These are phyloP conservation scores for Passer domesticus DNA, from an alignment of 2,113 vertebrate species.

Conservation along the genomic window DNA sequence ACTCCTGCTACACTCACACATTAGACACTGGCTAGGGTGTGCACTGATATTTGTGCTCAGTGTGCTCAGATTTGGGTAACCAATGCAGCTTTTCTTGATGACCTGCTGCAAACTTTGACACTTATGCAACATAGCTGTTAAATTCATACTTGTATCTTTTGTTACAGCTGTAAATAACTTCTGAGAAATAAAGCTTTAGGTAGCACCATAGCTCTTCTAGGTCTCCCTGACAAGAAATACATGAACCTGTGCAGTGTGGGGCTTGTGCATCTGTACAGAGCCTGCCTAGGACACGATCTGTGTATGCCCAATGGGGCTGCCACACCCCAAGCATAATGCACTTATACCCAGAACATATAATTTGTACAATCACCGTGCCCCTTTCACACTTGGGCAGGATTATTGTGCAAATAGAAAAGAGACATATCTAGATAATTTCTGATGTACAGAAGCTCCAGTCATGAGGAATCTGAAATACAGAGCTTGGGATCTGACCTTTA, in stretches of 20 bases:
- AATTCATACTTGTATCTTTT: neutral
- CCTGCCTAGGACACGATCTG: neutral
- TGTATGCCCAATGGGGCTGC: neutral
- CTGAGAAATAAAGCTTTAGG: neutral
- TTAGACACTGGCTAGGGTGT: neutral
- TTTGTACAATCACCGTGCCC: neutral
- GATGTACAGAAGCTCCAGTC: neutral
- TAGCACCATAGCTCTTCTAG: neutral
- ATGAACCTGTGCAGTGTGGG: neutral
- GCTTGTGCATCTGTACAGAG: neutral
- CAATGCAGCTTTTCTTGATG: neutral
- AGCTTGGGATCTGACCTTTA: constrained; percentile 14
- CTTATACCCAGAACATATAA: neutral
- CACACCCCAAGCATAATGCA: neutral
- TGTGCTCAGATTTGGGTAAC: neutral
- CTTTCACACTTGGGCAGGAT: neutral
- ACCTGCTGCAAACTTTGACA: neutral
- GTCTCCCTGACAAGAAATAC: neutral
- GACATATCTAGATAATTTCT: neutral
- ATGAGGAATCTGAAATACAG: neutral
- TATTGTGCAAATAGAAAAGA: neutral
- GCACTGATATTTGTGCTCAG: neutral
- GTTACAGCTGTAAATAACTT: neutral
- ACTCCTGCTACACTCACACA: neutral
- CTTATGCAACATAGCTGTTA: neutral